These are phyloP conservation scores for Poeciliopsis turrubarensis DNA, from an alignment of 2,113 vertebrate genomes.

Conservation along the genomic window DNA sequence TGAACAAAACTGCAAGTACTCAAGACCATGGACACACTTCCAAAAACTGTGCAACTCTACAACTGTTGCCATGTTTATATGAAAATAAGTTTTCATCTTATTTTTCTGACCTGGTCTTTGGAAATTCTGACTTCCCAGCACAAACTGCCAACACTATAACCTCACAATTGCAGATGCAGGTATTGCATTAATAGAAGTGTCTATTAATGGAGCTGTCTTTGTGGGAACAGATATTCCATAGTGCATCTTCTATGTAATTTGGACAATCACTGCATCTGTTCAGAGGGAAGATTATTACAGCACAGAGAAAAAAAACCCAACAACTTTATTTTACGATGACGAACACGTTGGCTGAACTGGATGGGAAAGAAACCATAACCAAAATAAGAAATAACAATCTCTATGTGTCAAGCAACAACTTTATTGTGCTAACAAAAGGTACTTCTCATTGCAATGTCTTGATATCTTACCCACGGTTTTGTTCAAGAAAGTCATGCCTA, in stretches of 20 bases:
- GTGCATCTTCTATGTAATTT: slow-evolving; percentile 33
- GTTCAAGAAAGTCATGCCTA: too few species aligned
- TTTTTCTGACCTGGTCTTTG: too few species aligned
- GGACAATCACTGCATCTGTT: slow-evolving; percentile 42
- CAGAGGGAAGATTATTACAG: slow-evolving; percentile 34
- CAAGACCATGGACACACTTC: too few species aligned
- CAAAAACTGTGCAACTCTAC: too few species aligned
- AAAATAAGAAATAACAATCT: slow-evolving; percentile 54
- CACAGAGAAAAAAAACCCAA: slow-evolving; percentile 11
- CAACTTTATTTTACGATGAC: slow-evolving; percentile 6
- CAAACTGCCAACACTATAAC: too few species aligned
- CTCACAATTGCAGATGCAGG: neutral
- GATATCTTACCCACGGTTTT: too few species aligned
- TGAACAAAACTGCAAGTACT: too few species aligned
- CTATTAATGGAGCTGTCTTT: slow-evolving; percentile 29
- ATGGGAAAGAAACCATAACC: slow-evolving; percentile 37
- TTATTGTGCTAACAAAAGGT: too few species aligned
- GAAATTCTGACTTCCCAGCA: too few species aligned
- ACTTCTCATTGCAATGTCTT: too few species aligned
- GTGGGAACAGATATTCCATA: slow-evolving; percentile 24
- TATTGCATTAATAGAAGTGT: neutral
- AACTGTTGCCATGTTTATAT: too few species aligned
- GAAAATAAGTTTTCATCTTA: too few species aligned
- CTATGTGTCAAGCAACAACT: slow-evolving; percentile 29
- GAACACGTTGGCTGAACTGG: slow-evolving; percentile 26